A percentile compares a stretch with the other conserved stretches of the same genome.
phyloP scores from a whole-genome alignment of 2,888 invertebrate species.

The Strigamia maritima region DNA sequence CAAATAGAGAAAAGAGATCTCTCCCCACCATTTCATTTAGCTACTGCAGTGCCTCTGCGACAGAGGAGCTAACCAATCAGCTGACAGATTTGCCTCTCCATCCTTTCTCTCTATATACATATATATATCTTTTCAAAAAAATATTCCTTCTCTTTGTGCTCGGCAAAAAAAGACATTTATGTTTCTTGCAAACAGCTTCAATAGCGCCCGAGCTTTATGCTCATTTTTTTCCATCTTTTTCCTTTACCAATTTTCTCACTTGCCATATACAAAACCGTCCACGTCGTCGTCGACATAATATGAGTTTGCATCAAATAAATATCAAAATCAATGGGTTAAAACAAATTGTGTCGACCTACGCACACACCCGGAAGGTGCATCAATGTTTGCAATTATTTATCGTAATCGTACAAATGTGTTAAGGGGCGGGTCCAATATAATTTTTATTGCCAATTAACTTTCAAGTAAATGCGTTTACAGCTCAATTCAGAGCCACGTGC shows the following conservation, averaged over 20 bases:
- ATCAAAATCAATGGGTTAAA: slow-evolving; percentile 6
- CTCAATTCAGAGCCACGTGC: slow-evolving; percentile 19
- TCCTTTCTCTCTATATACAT: background rate
- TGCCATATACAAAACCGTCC: background rate
- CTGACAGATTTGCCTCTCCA: slow-evolving; percentile 16
- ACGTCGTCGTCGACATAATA: background rate
- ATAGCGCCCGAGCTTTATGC: slow-evolving; percentile 6
- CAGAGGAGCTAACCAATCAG: slow-evolving; percentile 36
- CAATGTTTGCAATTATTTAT: slow-evolving; percentile 13
- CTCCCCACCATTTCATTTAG: slow-evolving; percentile 29
- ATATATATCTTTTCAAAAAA: slow-evolving; percentile 12
- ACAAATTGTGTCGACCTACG: background rate
- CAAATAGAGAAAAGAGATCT: slow-evolving; percentile 1
- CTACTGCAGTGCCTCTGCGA: slow-evolving; percentile 37
- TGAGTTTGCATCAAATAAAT: background rate
- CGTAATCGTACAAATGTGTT: slow-evolving; percentile 22
- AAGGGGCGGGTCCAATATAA: slow-evolving; percentile 11
- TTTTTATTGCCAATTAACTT: slow-evolving; percentile 26
- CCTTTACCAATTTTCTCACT: slow-evolving; percentile 9
- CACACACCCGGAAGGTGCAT: slow-evolving; percentile 20
- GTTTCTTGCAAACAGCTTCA: background rate
- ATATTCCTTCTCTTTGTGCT: background rate
- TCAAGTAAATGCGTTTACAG: slow-evolving; percentile 25
- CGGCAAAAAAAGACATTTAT: slow-evolving; percentile 8
- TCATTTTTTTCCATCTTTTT: background rate